A percentile compares a stretch with the other conserved stretches of the same genome.
Evolutionary conservation across 2,113 vertebrate species (phyloP).

Genomic region (Arvicanthis niloticus): DNA sequence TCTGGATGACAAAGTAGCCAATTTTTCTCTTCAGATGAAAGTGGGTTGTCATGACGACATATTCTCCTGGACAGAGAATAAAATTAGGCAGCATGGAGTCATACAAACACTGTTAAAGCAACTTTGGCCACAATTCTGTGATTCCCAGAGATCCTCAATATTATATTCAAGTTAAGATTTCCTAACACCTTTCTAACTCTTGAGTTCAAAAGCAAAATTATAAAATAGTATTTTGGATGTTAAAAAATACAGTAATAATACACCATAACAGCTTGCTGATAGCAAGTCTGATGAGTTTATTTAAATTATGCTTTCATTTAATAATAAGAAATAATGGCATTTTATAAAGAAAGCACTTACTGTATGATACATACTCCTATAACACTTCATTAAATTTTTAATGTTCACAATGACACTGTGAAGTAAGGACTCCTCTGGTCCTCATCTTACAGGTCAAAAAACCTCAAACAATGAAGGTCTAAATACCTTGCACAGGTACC

Average conservation of each 20-base stretch:
- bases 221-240: neutral
- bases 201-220: slow-evolving; percentile 1
- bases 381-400: slow-evolving; percentile 16
- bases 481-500: neutral
- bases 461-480: neutral
- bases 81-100: slow-evolving; percentile 55
- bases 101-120: neutral
- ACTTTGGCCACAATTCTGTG: neutral
- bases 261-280: neutral
- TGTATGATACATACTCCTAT: neutral
- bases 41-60: slow-evolving; percentile 99
- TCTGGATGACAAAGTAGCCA: slow-evolving; percentile 99
- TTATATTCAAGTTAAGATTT: slow-evolving; percentile 7
- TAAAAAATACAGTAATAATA: slow-evolving; percentile 3
- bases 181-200: neutral
- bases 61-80: slow-evolving; percentile 92
- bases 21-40: slow-evolving; percentile 99
- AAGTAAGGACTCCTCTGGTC: neutral
- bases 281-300: slow-evolving; percentile 25
- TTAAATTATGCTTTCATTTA: neutral
- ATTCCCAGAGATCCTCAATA: neutral
- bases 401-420: neutral
- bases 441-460: neutral
- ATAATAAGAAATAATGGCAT: neutral
- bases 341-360: neutral